Conservation (phyloP, 2,113 vertebrate genomes). For the Irena cyanogastra region DNA sequence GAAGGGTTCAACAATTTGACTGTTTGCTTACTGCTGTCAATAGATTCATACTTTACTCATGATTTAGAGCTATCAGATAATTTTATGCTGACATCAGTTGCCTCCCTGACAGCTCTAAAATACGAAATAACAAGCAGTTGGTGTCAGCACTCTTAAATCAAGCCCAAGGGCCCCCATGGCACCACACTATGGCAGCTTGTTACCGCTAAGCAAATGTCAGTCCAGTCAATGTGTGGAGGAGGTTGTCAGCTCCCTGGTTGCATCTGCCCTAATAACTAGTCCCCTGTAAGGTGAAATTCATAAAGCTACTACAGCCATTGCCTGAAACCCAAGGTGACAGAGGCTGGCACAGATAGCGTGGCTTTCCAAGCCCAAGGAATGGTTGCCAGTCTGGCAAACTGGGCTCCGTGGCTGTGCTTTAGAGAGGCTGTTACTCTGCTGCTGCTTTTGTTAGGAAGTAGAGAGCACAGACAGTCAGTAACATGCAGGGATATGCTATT, state of each 20-base stretch:
- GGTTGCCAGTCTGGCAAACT: background rate
- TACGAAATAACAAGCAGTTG: constrained; percentile 85
- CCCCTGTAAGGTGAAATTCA: constrained; percentile 47
- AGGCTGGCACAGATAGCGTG: background rate
- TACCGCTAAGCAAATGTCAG: constrained; percentile 83
- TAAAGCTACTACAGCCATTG: background rate
- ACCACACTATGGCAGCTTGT: constrained; percentile 77
- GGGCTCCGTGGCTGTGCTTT: background rate
- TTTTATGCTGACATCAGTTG: constrained; percentile 83
- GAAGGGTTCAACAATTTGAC: constrained; percentile 37
- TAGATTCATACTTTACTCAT: constrained; percentile 54
- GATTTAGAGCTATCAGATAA: constrained; percentile 74
- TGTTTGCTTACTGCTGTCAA: constrained; percentile 67
- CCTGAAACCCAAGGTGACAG: constrained; percentile 31
- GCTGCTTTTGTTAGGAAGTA: background rate
- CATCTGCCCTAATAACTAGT: constrained; percentile 57
- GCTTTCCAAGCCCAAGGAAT: background rate
- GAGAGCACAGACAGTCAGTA: background rate
- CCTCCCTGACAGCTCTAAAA: constrained; percentile 84
- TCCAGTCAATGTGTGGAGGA: constrained; percentile 62
- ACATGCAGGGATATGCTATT: background rate
- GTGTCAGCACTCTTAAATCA: constrained; percentile 82
- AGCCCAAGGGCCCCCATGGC: constrained; percentile 78
- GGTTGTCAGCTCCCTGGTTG: constrained; percentile 74
- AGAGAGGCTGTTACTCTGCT: background rate